A percentile compares a stretch with the other conserved stretches of the same genome.
phyloP scores from a whole-genome alignment of 2,888 invertebrate species.

The Patella pellucida region DNA sequence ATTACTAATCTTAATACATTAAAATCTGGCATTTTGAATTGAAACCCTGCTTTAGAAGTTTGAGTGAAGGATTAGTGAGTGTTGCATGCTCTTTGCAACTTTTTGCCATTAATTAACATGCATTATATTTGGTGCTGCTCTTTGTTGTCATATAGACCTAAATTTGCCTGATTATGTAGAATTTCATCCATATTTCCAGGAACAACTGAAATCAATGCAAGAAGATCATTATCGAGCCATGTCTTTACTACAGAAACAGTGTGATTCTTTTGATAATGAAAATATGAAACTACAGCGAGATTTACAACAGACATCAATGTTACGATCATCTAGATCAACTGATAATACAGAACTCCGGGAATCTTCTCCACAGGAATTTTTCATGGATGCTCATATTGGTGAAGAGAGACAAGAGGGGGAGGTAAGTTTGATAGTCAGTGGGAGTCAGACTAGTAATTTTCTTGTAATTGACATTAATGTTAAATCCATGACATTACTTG shows the following conservation, averaged over 20 bases:
- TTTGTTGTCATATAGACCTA: not conserved
- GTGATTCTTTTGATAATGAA: slow-evolving; percentile 69
- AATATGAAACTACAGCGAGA: slow-evolving; percentile 64
- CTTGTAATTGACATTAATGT: too few relatives aligned
- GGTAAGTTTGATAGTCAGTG: slow-evolving; percentile 35
- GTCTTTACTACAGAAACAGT: slow-evolving; percentile 70
- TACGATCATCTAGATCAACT: slow-evolving; percentile 41
- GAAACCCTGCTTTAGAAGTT: too few relatives aligned
- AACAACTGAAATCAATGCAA: slow-evolving; percentile 71
- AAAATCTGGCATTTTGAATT: too few relatives aligned
- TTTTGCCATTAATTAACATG: too few relatives aligned
- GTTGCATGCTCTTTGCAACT: too few relatives aligned
- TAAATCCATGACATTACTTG: too few relatives aligned
- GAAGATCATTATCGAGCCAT: slow-evolving; percentile 68
- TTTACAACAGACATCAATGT: slow-evolving; percentile 45
- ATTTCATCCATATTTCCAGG: slow-evolving; percentile 57
- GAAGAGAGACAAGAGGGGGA: slow-evolving; percentile 66
- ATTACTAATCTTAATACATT: too few relatives aligned
- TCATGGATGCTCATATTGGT: slow-evolving; percentile 53
- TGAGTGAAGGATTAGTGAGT: too few relatives aligned
- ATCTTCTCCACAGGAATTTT: slow-evolving; percentile 40
- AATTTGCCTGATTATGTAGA: not conserved
- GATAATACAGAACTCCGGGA: slow-evolving; percentile 39
- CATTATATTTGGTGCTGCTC: too few relatives aligned
- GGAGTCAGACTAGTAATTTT: too few relatives aligned